Percentiles rank a stretch among this genome's conserved stretches.
These are phyloP conservation scores for Apostichopus japonicus DNA, from an alignment of 35 echinoderm and acorn worm species.

Conservation along the genomic window DNA sequence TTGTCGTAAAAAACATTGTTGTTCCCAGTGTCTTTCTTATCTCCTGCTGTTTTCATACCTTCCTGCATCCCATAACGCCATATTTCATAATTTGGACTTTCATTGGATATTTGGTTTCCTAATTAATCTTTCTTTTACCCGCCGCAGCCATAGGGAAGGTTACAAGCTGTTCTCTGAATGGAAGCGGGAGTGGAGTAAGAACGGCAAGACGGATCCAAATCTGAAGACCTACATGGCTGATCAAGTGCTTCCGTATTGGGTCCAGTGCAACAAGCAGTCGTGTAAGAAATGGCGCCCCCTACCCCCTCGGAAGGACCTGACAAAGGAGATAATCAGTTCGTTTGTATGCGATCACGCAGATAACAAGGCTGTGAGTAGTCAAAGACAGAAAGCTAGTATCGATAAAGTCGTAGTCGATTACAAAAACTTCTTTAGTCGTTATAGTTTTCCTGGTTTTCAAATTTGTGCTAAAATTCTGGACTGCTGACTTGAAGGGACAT, in stretches of 20 bases:
- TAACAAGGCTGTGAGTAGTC: conserved; percentile 34
- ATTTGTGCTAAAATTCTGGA: too few relatives aligned
- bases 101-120: neutral
- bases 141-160: conserved; percentile 79
- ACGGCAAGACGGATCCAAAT: conserved; percentile 92
- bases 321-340: conserved; percentile 60
- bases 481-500: too few relatives aligned
- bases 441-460: too few relatives aligned
- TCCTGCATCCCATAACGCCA: neutral
- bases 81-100: neutral
- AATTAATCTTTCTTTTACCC: neutral
- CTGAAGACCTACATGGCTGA: conserved; percentile 94
- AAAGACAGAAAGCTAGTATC: neutral
- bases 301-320: conserved; percentile 32
- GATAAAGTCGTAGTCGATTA: too few relatives aligned
- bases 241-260: conserved; percentile 82
- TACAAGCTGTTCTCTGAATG: conserved; percentile 70
- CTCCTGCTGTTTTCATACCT: too few relatives aligned
- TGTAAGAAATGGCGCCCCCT: conserved; percentile 81
- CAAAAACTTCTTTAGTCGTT: too few relatives aligned
- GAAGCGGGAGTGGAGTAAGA: conserved; percentile 90
- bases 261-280: conserved; percentile 76
- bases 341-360: conserved; percentile 66
- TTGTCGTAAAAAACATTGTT: too few relatives aligned
- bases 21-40: too few relatives aligned